Conservation (phyloP, 2,797 vertebrate species). For the Phaenicophaeus curvirostris region DNA sequence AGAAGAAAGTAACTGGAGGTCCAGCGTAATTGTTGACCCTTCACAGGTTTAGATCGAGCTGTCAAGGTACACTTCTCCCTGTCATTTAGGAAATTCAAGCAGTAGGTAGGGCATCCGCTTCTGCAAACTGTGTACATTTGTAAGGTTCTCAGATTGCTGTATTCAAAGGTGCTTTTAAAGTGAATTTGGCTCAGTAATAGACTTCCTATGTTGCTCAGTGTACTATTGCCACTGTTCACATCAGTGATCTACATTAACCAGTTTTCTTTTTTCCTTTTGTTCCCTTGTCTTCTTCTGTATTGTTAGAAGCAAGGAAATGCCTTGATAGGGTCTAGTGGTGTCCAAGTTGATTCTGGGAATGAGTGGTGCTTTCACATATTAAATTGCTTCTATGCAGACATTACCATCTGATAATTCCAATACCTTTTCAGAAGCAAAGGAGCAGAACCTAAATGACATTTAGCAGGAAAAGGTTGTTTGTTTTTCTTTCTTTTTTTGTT, state of each 20-base stretch:
- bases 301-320: background rate
- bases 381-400: background rate
- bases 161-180: background rate
- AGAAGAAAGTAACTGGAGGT: background rate
- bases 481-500: background rate
- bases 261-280: background rate
- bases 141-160: background rate
- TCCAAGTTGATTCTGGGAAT: background rate
- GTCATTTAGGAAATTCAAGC: background rate
- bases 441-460: background rate
- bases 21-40: background rate
- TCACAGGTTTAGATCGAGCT: background rate
- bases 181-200: background rate
- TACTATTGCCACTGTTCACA: background rate
- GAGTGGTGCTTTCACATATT: background rate
- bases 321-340: background rate
- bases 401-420: background rate
- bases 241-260: background rate
- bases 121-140: background rate
- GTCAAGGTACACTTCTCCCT: background rate
- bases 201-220: background rate
- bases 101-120: background rate
- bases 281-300: background rate
- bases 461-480: background rate
- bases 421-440: background rate